Base-by-base conservation (phyloP, 2,797 vertebrate species). In the Discoglossus pictus region DNA sequence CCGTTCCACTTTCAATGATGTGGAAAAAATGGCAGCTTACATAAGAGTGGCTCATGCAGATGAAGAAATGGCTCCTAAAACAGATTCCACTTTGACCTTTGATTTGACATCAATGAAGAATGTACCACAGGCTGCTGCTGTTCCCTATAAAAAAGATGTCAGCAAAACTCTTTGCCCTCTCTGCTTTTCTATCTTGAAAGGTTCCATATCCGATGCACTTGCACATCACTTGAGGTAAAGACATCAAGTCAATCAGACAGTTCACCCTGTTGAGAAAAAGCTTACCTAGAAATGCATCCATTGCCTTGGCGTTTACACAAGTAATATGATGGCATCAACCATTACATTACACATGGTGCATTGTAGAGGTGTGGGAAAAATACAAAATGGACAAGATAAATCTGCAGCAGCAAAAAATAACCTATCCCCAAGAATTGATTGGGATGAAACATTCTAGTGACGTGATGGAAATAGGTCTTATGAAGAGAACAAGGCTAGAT, bases 201-300 rank as follows among this genome's bases (percentile, higher is more conserved):
- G 97, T 34, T 96, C 96, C 12, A 98, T 99, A 79, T 97, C 97
- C 0, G 97, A 98, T 64, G 94, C 97, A 2, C 85, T 99, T 74
- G 93, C 96, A 7, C 97, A 98, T 80, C 97, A 99, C 75, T 85
- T 99, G 61, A 88, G 94, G 68, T 96, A 99, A 79, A 83, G 96
- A 61, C 97, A 99, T 81, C 96, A 99, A 68, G 96, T 98, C 6
- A 97, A 98, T 74, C 96, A 99, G 84, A 98, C 95, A 0, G 95
- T 98, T 69, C 95, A 98, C 76, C 96, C 96, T 0, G 97, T 99
- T 67, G 97, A 99, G 83, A 99, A 98, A 77, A 99, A 98, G 81
- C 88, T 99, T 15, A 99, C 97, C 17, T 99, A 98, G 80, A 99
- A 99, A 78, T 99, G 97, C 72, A 99, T 99, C 73, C 97, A 99